These are phyloP conservation scores for Metallyticus violacea DNA, from an alignment of 2,888 invertebrate genomes.

Conservation along the genomic window DNA sequence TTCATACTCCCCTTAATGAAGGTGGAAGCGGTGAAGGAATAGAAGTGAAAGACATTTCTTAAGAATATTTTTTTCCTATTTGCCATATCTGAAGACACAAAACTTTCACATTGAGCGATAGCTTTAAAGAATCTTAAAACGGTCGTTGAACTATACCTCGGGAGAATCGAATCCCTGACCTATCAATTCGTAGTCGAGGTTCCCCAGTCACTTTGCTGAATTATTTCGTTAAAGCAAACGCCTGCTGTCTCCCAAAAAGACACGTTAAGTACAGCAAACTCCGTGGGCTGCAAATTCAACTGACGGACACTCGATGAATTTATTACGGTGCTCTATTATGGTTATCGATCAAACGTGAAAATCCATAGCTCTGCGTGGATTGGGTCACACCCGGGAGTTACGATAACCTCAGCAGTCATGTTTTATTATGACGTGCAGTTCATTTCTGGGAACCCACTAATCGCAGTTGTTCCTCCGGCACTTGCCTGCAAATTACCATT, in stretches of 20 bases:
- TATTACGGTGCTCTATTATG: background rate
- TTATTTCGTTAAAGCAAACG: background rate
- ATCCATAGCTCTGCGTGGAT: background rate
- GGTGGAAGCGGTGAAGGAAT: too few species aligned
- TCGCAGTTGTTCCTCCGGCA: background rate
- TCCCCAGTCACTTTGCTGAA: background rate
- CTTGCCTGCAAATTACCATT: background rate
- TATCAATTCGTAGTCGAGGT: background rate
- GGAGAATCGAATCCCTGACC: background rate
- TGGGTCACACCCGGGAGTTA: background rate
- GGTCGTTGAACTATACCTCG: background rate
- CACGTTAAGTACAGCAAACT: background rate
- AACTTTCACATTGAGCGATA: too few species aligned
- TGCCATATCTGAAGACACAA: too few species aligned
- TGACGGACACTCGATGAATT: background rate
- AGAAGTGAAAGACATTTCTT: too few species aligned
- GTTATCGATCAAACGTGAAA: background rate
- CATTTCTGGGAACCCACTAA: background rate
- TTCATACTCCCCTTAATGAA: too few species aligned
- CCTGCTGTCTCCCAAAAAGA: background rate
- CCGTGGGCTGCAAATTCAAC: background rate
- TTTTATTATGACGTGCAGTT: background rate
- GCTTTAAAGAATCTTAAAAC: too few species aligned
- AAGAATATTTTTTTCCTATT: too few species aligned
- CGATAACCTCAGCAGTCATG: background rate